These are phyloP conservation scores for Chionomys nivalis DNA, from an alignment of 2,113 vertebrate genomes.

Conservation along the genomic window DNA sequence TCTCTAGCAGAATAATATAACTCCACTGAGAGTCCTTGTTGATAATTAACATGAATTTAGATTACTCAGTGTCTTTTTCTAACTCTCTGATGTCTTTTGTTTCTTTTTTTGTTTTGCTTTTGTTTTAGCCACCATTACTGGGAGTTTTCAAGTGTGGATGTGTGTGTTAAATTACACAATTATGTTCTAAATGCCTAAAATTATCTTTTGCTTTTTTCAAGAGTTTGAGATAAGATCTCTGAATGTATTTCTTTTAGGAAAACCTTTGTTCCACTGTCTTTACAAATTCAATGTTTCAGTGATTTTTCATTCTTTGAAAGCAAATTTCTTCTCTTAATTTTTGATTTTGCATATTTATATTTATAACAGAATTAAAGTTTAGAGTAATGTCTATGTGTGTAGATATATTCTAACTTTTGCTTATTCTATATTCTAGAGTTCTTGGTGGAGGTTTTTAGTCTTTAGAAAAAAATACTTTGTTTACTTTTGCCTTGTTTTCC, in stretches of 20 bases:
- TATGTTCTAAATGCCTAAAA: not conserved
- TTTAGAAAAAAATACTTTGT: not conserved
- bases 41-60: conserved; percentile 16
- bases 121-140: not conserved
- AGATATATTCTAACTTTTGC: not conserved
- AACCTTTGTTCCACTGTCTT: not conserved
- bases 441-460: not conserved
- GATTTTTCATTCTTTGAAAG: not conserved
- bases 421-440: not conserved
- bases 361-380: not conserved
- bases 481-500: not conserved
- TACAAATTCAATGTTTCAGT: not conserved
- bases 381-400: not conserved
- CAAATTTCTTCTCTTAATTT: not conserved
- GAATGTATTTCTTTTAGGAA: not conserved
- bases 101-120: too few relatives aligned
- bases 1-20: not conserved
- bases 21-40: not conserved
- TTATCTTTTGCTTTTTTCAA: not conserved
- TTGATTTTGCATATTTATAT: not conserved
- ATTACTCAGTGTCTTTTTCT: not conserved
- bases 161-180: not conserved
- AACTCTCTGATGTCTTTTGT: not conserved
- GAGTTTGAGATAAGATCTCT: not conserved
- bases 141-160: not conserved